Percentiles rank a stretch among this genome's conserved stretches.
Conservation (phyloP, 2,888 invertebrate species). For the Metopia argyrocephala region DNA sequence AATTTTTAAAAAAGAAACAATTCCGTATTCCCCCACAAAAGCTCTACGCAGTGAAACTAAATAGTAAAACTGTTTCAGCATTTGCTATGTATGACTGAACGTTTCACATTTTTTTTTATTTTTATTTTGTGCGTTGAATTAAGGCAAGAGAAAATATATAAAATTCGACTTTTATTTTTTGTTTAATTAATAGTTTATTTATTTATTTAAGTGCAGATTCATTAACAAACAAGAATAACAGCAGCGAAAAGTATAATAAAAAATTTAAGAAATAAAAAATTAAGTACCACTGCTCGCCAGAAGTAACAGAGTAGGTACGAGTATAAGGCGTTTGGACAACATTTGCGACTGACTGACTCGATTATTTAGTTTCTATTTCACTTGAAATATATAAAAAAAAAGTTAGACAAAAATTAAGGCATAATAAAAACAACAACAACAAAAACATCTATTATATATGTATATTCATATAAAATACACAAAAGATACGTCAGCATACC, state of each 20-base stretch:
- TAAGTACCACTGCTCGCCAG: not conserved
- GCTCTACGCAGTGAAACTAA: slow-evolving; percentile 13
- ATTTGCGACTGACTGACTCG: not conserved
- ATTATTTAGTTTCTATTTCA: not conserved
- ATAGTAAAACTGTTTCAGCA: too few relatives aligned
- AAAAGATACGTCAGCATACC: slow-evolving; percentile 13
- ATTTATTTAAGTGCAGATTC: not conserved
- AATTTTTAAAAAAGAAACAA: not conserved
- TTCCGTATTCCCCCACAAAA: slow-evolving; percentile 46
- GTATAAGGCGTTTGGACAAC: not conserved
- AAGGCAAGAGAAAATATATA: not conserved
- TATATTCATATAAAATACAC: not conserved
- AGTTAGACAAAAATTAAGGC: not conserved
- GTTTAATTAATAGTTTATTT: not conserved
- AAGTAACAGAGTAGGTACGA: not conserved
- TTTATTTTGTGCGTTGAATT: slow-evolving; percentile 24
- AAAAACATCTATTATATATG: slow-evolving; percentile 1
- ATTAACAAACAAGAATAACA: not conserved
- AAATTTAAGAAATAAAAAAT: not conserved
- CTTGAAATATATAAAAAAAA: slow-evolving; percentile 13
- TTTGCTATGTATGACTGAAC: too few relatives aligned
- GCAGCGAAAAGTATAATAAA: not conserved
- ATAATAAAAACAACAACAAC: not conserved
- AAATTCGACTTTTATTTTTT: not conserved
- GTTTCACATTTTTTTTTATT: too few relatives aligned